phyloP scores from a whole-genome alignment of 2,888 invertebrate genomes.

The Parnassius smintheus region DNA sequence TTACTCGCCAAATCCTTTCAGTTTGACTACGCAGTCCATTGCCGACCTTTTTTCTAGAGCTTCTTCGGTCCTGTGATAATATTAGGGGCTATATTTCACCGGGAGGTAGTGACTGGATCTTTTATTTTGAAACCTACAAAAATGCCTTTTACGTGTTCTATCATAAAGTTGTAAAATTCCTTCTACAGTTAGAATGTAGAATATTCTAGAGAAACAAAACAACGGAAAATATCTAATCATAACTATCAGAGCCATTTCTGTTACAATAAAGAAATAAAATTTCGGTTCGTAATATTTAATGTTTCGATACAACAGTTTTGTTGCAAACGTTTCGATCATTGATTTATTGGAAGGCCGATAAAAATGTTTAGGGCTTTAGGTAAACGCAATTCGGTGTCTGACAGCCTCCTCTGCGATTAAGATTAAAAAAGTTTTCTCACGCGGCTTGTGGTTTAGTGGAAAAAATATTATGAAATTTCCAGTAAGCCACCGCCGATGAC shows the following conservation, averaged over 20 bases:
- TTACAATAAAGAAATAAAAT: slow-evolving; percentile 11
- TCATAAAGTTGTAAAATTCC: slow-evolving; percentile 11
- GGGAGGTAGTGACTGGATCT: slow-evolving; percentile 23
- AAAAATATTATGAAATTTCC: slow-evolving; percentile 70
- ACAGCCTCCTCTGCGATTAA: slow-evolving; percentile 50
- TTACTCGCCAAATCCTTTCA: slow-evolving; percentile 49
- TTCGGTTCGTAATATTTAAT: slow-evolving; percentile 23
- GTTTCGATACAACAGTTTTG: slow-evolving; percentile 30
- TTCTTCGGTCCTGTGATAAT: slow-evolving; percentile 39
- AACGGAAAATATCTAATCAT: slow-evolving; percentile 2
- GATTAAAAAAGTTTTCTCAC: slow-evolving; percentile 73
- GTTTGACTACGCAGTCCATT: slow-evolving; percentile 42
- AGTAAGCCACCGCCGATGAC: slow-evolving; percentile 54
- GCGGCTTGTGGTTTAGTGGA: slow-evolving; percentile 46
- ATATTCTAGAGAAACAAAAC: background rate
- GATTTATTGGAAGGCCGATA: slow-evolving; percentile 43
- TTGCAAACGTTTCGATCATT: slow-evolving; percentile 35
- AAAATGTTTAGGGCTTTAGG: slow-evolving; percentile 51
- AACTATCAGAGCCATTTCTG: slow-evolving; percentile 11
- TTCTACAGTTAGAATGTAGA: background rate
- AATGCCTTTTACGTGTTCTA: slow-evolving; percentile 25
- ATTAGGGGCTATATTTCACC: slow-evolving; percentile 39
- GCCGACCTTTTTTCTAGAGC: slow-evolving; percentile 42
- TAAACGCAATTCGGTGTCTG: slow-evolving; percentile 59
- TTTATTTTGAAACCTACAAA: slow-evolving; percentile 29